Base-by-base conservation (phyloP, 2,888 invertebrate species). In the Rhodophaea formosa region DNA sequence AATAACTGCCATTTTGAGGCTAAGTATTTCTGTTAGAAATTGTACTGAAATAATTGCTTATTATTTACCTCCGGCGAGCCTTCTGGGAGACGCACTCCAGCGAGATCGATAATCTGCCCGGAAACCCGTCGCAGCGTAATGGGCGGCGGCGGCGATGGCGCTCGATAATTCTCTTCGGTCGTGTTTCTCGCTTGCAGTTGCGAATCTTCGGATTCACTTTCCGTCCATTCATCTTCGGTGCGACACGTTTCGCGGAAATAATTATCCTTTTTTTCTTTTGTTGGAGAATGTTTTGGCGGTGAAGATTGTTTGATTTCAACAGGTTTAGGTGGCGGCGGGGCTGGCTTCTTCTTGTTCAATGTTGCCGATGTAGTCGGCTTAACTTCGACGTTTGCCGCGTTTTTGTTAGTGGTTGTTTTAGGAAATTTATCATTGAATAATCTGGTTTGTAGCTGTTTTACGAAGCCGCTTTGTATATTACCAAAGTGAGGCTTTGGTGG, bases 211-310 rank as follows among this genome's bases (percentile, higher is more conserved):
- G 84, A 78, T 59, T 89, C 89, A 62, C 90, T 90, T 23, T 89
- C 91, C 0, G 92, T 92, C 84, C 93, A 93, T 70, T 93, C 93
- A 60, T 93, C 93, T 74, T 94, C 93, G 17, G 94, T 93, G 54
- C 93, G 93, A 71, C 94, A 94, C 1, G 94, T 93, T 76, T 94
- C 94, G 14, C 91, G 89, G 71, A 92, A 92, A 68, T 88, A 94
- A 64, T 88, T 90, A 59, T 92, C 91, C 62, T 80, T 69, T 61
- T 83, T 82, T 61, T 82, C 79, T 65, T 76, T 76, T 42, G 74
- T 63, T 1, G 77, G 67, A 0, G 77, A 72, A 6, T 66, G 55
- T 58, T 75, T 69, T 12, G 71, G 59, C 30, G 78, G 68, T 3
- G 74, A 64, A 6, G 65, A 57, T 39, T 81, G 78, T 56, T 86